A percentile compares a stretch with the other conserved stretches of the same genome.
Conservation (phyloP, 2,113 vertebrate species). For the Anser brachyrhynchus region DNA sequence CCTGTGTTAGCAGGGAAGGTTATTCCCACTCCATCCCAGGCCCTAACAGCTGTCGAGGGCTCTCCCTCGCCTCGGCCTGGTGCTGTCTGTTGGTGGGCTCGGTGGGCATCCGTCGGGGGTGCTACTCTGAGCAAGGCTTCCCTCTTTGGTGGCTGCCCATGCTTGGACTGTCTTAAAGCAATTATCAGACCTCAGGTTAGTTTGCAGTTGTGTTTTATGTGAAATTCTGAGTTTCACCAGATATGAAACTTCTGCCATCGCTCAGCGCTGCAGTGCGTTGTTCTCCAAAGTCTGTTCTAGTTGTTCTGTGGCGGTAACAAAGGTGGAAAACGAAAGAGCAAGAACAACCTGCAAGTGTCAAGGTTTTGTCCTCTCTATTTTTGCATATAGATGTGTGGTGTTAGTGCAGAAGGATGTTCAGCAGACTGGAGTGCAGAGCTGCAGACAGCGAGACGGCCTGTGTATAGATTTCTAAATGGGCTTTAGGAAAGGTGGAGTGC, state of each 20-base stretch:
- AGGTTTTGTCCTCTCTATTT: not conserved
- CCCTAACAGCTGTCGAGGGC: not conserved
- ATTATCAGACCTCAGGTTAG: not conserved
- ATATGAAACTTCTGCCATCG: not conserved
- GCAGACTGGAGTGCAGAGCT: not conserved
- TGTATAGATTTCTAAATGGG: conserved; percentile 65
- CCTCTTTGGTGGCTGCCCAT: not conserved
- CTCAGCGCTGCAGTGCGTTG: fast-evolving
- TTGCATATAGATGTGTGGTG: not conserved
- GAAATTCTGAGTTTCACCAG: not conserved
- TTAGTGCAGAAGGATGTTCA: not conserved
- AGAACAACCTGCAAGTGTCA: not conserved
- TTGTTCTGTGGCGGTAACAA: not conserved
- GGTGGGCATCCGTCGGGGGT: fast-evolving
- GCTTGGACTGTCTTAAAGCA: not conserved
- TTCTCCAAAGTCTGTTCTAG: not conserved
- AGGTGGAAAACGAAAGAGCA: not conserved
- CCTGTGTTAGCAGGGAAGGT: too few relatives aligned
- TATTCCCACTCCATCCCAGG: not conserved
- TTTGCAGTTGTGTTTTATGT: fast-evolving
- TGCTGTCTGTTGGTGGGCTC: too few relatives aligned
- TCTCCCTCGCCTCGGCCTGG: not conserved
- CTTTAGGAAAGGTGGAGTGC: conserved; percentile 14
- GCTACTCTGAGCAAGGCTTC: fast-evolving
- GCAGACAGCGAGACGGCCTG: conserved; percentile 33